Evolutionary conservation across 2,797 vertebrate species (phyloP).

Genomic region (Crocidura indochinensis): DNA sequence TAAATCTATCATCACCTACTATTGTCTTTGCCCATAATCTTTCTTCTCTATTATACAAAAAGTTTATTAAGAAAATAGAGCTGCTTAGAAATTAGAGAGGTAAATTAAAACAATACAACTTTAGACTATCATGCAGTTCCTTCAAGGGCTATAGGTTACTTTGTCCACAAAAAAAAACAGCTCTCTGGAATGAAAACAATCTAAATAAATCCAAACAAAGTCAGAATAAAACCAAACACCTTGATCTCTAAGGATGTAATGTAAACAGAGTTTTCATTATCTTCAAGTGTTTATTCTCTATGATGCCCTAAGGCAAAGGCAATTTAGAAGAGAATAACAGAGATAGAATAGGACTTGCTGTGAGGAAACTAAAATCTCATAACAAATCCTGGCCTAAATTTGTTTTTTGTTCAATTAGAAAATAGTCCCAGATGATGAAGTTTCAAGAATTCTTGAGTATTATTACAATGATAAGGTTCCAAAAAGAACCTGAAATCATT

Average conservation of each 20-base stretch:
- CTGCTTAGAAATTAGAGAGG: neutral
- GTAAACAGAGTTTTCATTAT: slow-evolving; percentile 23
- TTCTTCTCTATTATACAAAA: neutral
- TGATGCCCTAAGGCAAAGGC: neutral
- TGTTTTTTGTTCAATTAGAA: slow-evolving; percentile 26
- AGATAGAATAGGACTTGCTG: neutral
- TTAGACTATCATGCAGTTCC: neutral
- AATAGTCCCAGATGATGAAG: neutral
- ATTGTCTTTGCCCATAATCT: slow-evolving; percentile 1
- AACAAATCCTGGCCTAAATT: neutral
- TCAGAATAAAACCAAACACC: slow-evolving; percentile 49
- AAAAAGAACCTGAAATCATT: slow-evolving; percentile 1
- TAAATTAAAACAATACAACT: slow-evolving; percentile 11
- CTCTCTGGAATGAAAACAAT: slow-evolving; percentile 50
- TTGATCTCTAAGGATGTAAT: slow-evolving; percentile 20
- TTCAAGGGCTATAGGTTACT: neutral
- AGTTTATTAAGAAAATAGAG: neutral
- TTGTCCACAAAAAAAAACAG: neutral
- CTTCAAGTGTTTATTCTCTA: neutral
- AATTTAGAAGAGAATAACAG: neutral
- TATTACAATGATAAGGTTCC: neutral
- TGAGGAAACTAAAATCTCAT: slow-evolving; percentile 23
- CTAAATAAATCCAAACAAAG: slow-evolving; percentile 49
- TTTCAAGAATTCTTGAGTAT: slow-evolving; percentile 30
- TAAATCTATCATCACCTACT: neutral